phyloP scores from a whole-genome alignment of 2,797 vertebrate genomes.

The Iguana delicatissima region DNA sequence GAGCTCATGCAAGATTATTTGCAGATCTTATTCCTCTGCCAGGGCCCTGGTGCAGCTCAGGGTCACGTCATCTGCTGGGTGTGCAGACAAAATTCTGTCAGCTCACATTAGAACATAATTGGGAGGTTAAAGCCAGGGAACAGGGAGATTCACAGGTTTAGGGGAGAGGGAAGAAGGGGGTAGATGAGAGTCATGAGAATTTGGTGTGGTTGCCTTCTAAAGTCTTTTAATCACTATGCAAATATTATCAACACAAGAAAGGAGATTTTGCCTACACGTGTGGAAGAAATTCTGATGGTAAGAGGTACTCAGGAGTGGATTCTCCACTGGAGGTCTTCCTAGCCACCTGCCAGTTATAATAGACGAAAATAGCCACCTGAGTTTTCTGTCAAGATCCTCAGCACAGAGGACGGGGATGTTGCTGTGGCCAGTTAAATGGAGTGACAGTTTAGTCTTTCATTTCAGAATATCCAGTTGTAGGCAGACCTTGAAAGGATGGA shows the following conservation, averaged over 20 bases:
- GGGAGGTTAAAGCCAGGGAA: neutral
- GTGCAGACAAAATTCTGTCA: neutral
- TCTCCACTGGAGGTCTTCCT: no score
- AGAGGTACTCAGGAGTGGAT: no score
- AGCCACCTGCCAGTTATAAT: no score
- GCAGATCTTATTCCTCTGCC: neutral
- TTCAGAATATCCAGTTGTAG: neutral
- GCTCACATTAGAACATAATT: neutral
- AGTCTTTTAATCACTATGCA: no score
- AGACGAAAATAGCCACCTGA: neutral
- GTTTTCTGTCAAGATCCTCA: neutral
- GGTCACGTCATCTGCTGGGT: neutral
- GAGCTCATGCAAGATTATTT: neutral
- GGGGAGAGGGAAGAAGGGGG: neutral
- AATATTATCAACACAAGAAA: no score
- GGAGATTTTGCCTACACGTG: no score
- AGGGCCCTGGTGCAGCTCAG: neutral
- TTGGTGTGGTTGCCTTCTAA: neutral
- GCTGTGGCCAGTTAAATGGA: fast-evolving
- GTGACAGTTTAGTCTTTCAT: neutral
- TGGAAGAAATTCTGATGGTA: no score
- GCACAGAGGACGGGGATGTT: neutral
- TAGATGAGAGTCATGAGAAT: neutral
- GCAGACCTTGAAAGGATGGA: neutral
- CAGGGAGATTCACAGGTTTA: no score